Conservation (phyloP, 2,888 invertebrate species). For the Ganaspis brasiliensis region DNA sequence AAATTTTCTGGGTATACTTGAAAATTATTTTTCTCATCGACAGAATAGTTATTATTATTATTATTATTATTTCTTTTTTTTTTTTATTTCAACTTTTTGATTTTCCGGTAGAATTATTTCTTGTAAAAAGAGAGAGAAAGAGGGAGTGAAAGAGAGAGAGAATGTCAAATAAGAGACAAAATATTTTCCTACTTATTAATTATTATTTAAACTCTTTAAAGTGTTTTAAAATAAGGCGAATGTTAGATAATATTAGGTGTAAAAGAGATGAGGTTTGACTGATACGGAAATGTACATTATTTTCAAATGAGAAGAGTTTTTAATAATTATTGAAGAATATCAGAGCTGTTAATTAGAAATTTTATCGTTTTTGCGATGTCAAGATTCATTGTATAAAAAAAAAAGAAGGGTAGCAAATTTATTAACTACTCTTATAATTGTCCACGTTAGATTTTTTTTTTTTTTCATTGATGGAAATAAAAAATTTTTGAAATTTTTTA, state of each 20-base stretch:
- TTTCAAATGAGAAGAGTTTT: too few relatives aligned
- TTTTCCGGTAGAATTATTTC: not conserved
- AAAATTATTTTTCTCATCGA: constrained; percentile 11
- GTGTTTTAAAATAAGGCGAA: not conserved
- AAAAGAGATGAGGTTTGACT: constrained; percentile 1
- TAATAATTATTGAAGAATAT: too few relatives aligned
- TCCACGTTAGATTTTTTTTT: not conserved
- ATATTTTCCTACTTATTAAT: not conserved
- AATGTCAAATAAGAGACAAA: not conserved
- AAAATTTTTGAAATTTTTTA: constrained; percentile 20
- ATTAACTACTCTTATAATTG: not conserved
- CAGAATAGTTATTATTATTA: constrained; percentile 20
- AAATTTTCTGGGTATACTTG: not conserved
- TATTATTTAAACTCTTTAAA: constrained; percentile 2
- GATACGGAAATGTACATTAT: not conserved
- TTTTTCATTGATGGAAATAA: constrained; percentile 21
- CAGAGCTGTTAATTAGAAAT: not conserved
- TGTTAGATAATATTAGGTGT: constrained; percentile 3
- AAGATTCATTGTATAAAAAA: not conserved
- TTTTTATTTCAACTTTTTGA: not conserved
- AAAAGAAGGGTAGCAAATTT: not conserved
- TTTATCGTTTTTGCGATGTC: constrained; percentile 1
- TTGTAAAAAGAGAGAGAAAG: not conserved
- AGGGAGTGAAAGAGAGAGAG: not conserved
- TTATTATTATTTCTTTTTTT: not conserved